phyloP scores from a whole-genome alignment of 2,888 invertebrate genomes.

The Philonicus albiceps region DNA sequence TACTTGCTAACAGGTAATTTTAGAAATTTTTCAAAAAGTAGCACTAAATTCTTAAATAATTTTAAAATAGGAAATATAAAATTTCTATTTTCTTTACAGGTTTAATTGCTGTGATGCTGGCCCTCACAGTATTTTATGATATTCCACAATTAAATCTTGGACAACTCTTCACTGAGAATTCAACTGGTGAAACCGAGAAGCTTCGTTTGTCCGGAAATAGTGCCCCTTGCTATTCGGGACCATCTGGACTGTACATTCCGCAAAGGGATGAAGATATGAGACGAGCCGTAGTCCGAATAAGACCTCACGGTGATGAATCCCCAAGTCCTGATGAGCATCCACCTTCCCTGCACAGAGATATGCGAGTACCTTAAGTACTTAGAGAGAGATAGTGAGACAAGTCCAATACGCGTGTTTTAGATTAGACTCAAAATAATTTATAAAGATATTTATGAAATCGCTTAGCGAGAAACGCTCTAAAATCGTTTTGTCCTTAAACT shows the following conservation, averaged over 20 bases:
- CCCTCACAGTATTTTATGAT: slow-evolving; percentile 85
- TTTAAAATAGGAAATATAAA: background rate
- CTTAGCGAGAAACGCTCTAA: background rate
- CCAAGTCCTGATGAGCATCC: slow-evolving; percentile 76
- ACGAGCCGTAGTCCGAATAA: slow-evolving; percentile 71
- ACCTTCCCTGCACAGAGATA: slow-evolving; percentile 69
- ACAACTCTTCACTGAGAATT: slow-evolving; percentile 75
- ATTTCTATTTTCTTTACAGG: slow-evolving; percentile 66
- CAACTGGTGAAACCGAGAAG: slow-evolving; percentile 72
- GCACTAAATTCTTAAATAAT: background rate
- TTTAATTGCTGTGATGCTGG: slow-evolving; percentile 83
- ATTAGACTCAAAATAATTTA: background rate
- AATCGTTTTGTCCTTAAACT: background rate
- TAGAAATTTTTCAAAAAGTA: background rate
- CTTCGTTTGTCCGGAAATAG: slow-evolving; percentile 68
- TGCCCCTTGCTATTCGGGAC: slow-evolving; percentile 60
- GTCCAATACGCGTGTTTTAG: background rate
- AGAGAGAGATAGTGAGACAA: too few relatives aligned
- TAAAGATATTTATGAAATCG: slow-evolving; percentile 4
- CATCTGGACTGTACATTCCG: slow-evolving; percentile 62
- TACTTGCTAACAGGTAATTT: slow-evolving; percentile 53
- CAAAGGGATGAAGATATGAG: slow-evolving; percentile 67
- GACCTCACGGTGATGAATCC: slow-evolving; percentile 72
- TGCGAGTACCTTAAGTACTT: slow-evolving; percentile 65
- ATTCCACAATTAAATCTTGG: slow-evolving; percentile 88